These are phyloP conservation scores for Phortica variegata DNA, from an alignment of 1,140 invertebrate species.

Conservation along the genomic window DNA sequence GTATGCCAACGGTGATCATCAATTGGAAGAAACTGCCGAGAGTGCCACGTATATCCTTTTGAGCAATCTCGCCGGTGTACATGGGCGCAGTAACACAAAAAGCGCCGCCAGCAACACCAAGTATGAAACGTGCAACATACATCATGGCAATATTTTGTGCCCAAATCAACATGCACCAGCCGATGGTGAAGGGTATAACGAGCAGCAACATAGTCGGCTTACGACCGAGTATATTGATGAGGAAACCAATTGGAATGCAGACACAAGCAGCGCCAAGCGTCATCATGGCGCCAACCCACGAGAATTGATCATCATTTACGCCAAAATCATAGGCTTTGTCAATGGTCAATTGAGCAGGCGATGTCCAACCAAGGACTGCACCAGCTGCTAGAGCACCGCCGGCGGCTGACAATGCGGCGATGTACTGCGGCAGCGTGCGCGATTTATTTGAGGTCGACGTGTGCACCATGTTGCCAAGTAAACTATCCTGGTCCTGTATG, in stretches of 20 bases:
- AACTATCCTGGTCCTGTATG: conserved; percentile 48
- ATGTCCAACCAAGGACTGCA: conserved; percentile 74
- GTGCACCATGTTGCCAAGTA: conserved; percentile 51
- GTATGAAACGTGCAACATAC: conserved; percentile 72
- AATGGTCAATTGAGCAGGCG: conserved; percentile 64
- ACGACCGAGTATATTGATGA: conserved; percentile 75
- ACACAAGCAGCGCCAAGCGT: conserved; percentile 72
- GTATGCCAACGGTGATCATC: conserved; percentile 73
- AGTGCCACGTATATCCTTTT: conserved; percentile 74
- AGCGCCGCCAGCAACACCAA: conserved; percentile 72
- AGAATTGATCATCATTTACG: conserved; percentile 60
- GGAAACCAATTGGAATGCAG: conserved; percentile 70
- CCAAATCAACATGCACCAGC: conserved; percentile 76
- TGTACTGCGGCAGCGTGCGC: conserved; percentile 67
- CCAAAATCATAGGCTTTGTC: conserved; percentile 61
- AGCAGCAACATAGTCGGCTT: conserved; percentile 72
- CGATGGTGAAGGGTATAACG: conserved; percentile 70
- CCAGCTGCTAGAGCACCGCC: conserved; percentile 62
- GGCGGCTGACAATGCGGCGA: conserved; percentile 66
- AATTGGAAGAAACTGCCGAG: conserved; percentile 78
- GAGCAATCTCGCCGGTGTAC: conserved; percentile 81
- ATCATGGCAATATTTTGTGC: conserved; percentile 67
- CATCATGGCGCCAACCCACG: conserved; percentile 72
- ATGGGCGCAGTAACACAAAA: conserved; percentile 76
- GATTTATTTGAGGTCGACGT: conserved; percentile 29